These are phyloP conservation scores for Eilema sororculum DNA, from an alignment of 2,888 invertebrate species.

Conservation along the genomic window DNA sequence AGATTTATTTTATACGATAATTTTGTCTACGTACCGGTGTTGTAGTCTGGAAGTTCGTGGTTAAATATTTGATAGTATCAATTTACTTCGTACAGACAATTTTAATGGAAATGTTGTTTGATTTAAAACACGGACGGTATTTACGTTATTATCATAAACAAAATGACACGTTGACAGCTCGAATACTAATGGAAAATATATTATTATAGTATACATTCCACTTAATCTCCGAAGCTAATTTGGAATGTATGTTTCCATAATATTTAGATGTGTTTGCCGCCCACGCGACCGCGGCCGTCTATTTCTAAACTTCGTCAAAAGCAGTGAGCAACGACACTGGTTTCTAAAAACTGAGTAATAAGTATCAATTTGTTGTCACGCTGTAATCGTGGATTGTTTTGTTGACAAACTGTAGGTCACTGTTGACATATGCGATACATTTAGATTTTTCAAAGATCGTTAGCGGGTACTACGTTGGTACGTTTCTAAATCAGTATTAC, in stretches of 20 bases:
- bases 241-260: conserved; percentile 73
- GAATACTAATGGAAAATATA: conserved; percentile 44
- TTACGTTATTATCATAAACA: conserved; percentile 48
- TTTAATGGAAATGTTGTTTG: conserved; percentile 51
- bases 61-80: conserved; percentile 60
- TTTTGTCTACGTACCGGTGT: conserved; percentile 35
- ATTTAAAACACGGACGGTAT: conserved; percentile 42
- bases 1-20: conserved; percentile 40
- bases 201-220: conserved; percentile 46
- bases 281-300: conserved; percentile 71
- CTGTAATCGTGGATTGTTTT: conserved; percentile 34
- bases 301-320: conserved; percentile 61
- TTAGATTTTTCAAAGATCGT: conserved; percentile 53
- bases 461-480: conserved; percentile 32
- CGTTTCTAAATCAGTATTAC: conserved; percentile 35
- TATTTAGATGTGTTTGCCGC: conserved; percentile 71
- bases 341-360: conserved; percentile 47
- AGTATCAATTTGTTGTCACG: conserved; percentile 26
- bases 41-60: conserved; percentile 51
- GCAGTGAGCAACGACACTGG: conserved; percentile 34
- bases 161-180: conserved; percentile 46
- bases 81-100: conserved; percentile 51
- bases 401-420: conserved; percentile 50
- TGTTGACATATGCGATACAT: conserved; percentile 52
- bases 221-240: conserved; percentile 60